These are phyloP conservation scores for Acanthoscelides obtectus DNA, from an alignment of 2,888 invertebrate genomes.

Conservation along the genomic window DNA sequence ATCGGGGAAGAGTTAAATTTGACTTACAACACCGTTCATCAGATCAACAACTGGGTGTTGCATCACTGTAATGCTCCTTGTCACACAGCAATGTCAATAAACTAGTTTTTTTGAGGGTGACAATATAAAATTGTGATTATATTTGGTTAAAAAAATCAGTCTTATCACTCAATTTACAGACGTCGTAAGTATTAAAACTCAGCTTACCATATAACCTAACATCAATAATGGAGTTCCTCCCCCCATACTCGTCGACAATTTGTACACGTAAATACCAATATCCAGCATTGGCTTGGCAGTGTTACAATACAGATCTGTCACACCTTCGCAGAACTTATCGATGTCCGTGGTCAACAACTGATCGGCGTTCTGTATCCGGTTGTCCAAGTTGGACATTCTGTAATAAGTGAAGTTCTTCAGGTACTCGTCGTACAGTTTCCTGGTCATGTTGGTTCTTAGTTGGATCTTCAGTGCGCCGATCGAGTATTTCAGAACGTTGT, in stretches of 20 bases:
- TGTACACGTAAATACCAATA: conserved; percentile 89
- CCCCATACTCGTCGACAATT: conserved; percentile 80
- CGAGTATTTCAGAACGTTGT: conserved; percentile 91
- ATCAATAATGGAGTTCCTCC: conserved; percentile 86
- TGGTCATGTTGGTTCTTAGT: conserved; percentile 83
- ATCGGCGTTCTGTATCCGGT: conserved; percentile 92
- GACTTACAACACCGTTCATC: too few species aligned
- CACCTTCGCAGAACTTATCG: conserved; percentile 94
- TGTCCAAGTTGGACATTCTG: conserved; percentile 93
- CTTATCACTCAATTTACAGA: too few species aligned
- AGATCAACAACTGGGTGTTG: too few species aligned
- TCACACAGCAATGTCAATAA: too few species aligned
- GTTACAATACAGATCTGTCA: conserved; percentile 94
- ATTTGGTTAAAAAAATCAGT: too few species aligned
- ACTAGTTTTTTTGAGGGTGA: too few species aligned
- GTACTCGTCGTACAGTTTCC: conserved; percentile 85
- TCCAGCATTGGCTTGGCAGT: conserved; percentile 93
- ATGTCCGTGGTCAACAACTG: conserved; percentile 94
- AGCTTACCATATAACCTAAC: conserved; percentile 67
- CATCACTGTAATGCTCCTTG: too few species aligned
- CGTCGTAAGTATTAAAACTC: too few species aligned
- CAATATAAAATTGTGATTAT: too few species aligned
- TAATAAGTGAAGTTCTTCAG: conserved; percentile 96
- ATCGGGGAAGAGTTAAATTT: too few species aligned
- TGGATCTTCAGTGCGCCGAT: conserved; percentile 89